Conservation (phyloP, 2,888 invertebrate species). For the Nemapogon koenigi region DNA sequence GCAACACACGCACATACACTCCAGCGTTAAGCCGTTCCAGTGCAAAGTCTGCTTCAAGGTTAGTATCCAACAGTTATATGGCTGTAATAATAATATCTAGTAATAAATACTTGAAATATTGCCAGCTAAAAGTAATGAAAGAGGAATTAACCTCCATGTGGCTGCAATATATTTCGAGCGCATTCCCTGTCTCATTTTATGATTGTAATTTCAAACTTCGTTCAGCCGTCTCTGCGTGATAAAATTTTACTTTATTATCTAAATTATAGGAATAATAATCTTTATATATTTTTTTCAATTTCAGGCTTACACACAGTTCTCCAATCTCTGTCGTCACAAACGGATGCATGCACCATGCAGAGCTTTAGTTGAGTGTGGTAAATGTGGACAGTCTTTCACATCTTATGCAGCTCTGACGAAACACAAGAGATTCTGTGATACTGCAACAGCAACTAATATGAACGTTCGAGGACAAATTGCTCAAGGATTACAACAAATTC, state of each 20-base stretch:
- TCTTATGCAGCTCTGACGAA: constrained; percentile 92
- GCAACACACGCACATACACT: constrained; percentile 99
- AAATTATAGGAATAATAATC: no score
- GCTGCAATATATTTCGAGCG: no score
- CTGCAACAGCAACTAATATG: constrained; percentile 63
- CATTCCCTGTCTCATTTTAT: no score
- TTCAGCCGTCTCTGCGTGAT: no score
- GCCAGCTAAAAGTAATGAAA: no score
- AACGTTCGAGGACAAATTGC: constrained; percentile 52
- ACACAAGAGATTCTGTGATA: constrained; percentile 96
- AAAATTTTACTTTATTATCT: no score
- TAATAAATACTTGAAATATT: no score
- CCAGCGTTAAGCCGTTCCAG: constrained; percentile 96
- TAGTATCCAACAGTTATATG: no score
- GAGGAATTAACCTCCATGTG: no score
- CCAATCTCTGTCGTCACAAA: constrained; percentile 98
- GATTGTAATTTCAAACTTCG: no score
- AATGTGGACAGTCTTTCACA: constrained; percentile 92
- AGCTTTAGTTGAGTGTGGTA: constrained; percentile 90
- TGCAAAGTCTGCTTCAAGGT: constrained; percentile 96
- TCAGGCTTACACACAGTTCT: constrained; percentile 97
- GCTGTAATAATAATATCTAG: no score
- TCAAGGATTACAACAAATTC: constrained; percentile 45
- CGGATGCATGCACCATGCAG: constrained; percentile 98
- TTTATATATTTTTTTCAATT: constrained; percentile 29